Evolutionary conservation across 2,797 vertebrate genomes (phyloP).

Genomic region (Parotocinclus haroldoi): DNA sequence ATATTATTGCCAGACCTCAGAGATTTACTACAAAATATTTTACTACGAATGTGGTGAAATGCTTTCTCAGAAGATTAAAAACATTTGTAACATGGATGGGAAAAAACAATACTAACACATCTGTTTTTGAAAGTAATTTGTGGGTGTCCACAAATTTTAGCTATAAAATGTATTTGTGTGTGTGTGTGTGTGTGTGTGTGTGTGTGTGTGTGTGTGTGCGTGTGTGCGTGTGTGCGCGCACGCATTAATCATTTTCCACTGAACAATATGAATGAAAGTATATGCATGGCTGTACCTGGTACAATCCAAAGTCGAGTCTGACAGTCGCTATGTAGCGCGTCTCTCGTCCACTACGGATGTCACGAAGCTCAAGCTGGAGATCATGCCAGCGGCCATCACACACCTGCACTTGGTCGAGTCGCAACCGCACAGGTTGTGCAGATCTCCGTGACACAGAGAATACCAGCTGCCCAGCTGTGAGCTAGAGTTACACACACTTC

Average conservation of each 20-base stretch:
- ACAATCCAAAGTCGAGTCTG: slow-evolving; percentile 88
- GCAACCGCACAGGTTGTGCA: slow-evolving; percentile 76
- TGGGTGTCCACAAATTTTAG: neutral
- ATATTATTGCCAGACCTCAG: no score
- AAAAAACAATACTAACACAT: no score
- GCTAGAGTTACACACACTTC: slow-evolving; percentile 62
- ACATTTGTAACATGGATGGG: no score
- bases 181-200: slow-evolving; percentile 18
- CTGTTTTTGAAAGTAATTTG: no score
- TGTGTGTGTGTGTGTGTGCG: slow-evolving; percentile 17
- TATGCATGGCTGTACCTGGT: slow-evolving; percentile 74
- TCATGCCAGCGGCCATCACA: slow-evolving; percentile 95
- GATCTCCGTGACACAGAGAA: slow-evolving; percentile 82
- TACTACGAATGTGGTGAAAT: no score
- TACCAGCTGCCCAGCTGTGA: slow-evolving; percentile 84
- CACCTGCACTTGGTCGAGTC: slow-evolving; percentile 87
- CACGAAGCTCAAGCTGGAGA: slow-evolving; percentile 88
- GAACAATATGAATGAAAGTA: no score
- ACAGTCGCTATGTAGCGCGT: slow-evolving; percentile 85
- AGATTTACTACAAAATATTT: no score
- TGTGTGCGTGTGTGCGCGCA: no score
- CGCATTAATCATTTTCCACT: neutral
- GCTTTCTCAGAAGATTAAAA: no score
- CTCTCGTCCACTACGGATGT: slow-evolving; percentile 81
- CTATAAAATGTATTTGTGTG: slow-evolving; percentile 6